Base-by-base conservation (phyloP, 2,113 vertebrate genomes). In the Pardalotus punctatus region DNA sequence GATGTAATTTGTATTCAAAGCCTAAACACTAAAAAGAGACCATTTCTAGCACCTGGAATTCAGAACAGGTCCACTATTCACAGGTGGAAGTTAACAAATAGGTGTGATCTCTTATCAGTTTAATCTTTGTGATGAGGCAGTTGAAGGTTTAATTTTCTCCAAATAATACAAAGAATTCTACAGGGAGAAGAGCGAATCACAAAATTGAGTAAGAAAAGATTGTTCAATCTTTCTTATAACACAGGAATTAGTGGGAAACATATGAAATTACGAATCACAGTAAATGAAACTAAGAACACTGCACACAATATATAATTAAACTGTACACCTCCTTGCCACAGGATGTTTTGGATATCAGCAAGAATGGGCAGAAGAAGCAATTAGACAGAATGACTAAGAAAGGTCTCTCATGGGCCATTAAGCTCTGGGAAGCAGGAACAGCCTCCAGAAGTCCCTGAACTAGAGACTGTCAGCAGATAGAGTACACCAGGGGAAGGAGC, bases 1-100 rank as follows among this genome's bases (percentile, higher is more conserved):
- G 29, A 45, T 77, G 21, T 48, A 85, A 93, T 91, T 93, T 87
- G 73, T 93, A 85, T 76, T 89, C 84, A 96, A 76, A 93, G 36
- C 54, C 85, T 94, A 61, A 89, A 48, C 54, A 40, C 36, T 48
- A 67, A 45, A 76, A 25, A 81, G 53, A 93, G 28, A 67, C 10
- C 11, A 42, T 77, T 81, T 57, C 53, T 79, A 82, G 45, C 51
- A 79, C 45, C 91, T 93, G 57, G 67, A 89, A 76, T 94, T 82
- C 58, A 79, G 78, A 89, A 56, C 48, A 89, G 42, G 9, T 42
- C 16, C 1, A 3, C 42, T 89, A 18, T 35, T 72, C 33, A 38
- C 2, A 5, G 9, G 40, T 93, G 27, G 27, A 86, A 71, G 36
- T 74, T 87, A 87, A 81, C 61, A 81, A 79, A 74, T 40, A 67